Base-by-base conservation (phyloP, 2,888 invertebrate species). In the Drosophila hamatofila region DNA sequence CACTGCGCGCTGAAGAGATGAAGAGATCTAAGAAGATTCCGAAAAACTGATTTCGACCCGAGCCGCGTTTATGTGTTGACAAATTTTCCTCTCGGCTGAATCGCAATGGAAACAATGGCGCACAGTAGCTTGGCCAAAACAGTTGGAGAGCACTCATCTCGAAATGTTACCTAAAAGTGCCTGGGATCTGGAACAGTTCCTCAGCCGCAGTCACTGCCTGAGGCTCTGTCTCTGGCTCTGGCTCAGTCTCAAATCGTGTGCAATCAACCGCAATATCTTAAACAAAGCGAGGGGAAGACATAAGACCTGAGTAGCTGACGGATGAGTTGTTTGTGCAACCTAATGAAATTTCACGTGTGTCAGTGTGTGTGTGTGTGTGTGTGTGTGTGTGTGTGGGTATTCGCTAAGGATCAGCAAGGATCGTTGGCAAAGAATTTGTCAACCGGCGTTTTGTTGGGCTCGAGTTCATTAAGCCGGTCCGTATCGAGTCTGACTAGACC, bases 211-310 rank as follows among this genome's bases (percentile, higher is more conserved):
- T 12, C 35, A 16, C 35, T 1, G 16, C 7, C 25, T 37, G 9
- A 33, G 16, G 14, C 27, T 57, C 30, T 11, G 62, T 14, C n/a
- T n/a, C n/a, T n/a, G n/a, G n/a, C 52, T 54, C 5, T 30, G 51
- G 76, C 49, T 49, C 49, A 18, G 41, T 25, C 77, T 86, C 80
- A 78, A 83, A 90, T 90, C 88, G 89, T 88, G 90, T 90, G 87
- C 87, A 90, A 88, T 89, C 87, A 88, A 88, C 87, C 89, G 89
- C 90, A 88, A 75, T 87, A 80, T 81, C 78, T 76, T 68, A 68
- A 80, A 89, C 89, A 89, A 86, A 72, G 71, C 63, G 41, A 21
- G 30, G 48, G 30, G 41, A 57, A 54, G 58, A 63, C 66, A 64
- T 46, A 46, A 64, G 66, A 44, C 57, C 64, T 56, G 75, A 25